Evolutionary conservation across 2,797 vertebrate species (phyloP).

Genomic region (Sebastes baramenuke): DNA sequence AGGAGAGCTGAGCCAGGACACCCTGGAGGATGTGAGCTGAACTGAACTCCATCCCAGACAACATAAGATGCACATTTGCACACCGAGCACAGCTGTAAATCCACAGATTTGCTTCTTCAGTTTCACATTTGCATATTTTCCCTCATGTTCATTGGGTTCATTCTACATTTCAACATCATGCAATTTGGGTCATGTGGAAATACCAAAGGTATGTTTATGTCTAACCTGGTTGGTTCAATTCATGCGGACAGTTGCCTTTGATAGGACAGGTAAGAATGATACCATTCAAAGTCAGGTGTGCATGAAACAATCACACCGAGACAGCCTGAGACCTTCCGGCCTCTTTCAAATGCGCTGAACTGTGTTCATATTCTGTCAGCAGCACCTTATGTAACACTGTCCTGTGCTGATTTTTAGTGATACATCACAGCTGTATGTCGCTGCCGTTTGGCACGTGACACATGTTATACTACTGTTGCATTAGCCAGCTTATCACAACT

Average conservation of each 20-base stretch:
- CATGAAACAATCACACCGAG: neutral
- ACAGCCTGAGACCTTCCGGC: neutral
- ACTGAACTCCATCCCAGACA: slow-evolving; percentile 37
- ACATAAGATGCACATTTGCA: slow-evolving; percentile 19
- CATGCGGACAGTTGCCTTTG: neutral
- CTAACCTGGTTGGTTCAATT: neutral
- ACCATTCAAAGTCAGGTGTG: neutral
- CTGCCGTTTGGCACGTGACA: no score
- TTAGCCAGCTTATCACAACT: no score
- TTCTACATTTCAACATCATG: neutral
- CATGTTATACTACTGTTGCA: no score
- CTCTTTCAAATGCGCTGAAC: neutral
- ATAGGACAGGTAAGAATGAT: neutral
- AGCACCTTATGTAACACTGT: no score
- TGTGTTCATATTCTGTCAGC: neutral
- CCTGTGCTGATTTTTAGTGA: no score
- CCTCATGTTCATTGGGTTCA: neutral
- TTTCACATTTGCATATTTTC: neutral
- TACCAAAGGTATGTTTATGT: neutral
- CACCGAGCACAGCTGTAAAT: neutral
- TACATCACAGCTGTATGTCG: no score
- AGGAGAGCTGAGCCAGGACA: slow-evolving; percentile 44
- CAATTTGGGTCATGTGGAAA: neutral
- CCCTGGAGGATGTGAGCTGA: slow-evolving; percentile 53
- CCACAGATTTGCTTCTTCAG: neutral